Evolutionary conservation across 2,888 invertebrate species (phyloP), one percentile per base, ranked within the genome.

Genomic region (Calliopum simillimum): DNA sequence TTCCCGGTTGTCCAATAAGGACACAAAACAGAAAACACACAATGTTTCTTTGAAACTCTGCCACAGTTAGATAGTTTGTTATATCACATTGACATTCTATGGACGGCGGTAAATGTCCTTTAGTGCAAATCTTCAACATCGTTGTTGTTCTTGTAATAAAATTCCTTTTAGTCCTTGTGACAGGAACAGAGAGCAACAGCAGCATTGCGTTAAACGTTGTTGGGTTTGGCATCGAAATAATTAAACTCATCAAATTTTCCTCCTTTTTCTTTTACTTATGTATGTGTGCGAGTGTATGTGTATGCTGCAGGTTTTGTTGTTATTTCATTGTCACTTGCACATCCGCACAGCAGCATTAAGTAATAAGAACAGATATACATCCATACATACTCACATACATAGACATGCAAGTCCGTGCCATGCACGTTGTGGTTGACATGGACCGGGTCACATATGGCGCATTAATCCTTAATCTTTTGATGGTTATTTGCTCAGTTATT

Each of bases 401-500:
- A 47, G 14, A 49, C 47, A 47, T 43, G 25, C 46, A 63, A 59
- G 19, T 68, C 56, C 64, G 49, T 58, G 66, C 64, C 47, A 72
- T 73, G 71, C 68, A 73, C 75, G 74, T 14, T 21, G 19, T 14
- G 51, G 1, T 4, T 47, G 41, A 46, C 6, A 44, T 14, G 65
- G 56, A 46, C 49, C 16, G 61, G 55, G 47, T 59, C 58, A 49
- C 51, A 61, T 63, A 14, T 68, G 55, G 59, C 25, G 4, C 56
- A 61, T 68, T 78, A 80, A 81, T 76, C 76, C 82, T 79, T 83
- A 82, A 83, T 81, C 83, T 81, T 81, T 81, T 81, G 81, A 81
- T 82, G 77, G 82, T 74, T 76, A 76, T 76, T 76, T 76, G 77
- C 80, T 81, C 79, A 81, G 82, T 81, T 82, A 82, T 82, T 83